Conservation (phyloP, 2,113 vertebrate genomes). For the Oryzias celebensis region DNA sequence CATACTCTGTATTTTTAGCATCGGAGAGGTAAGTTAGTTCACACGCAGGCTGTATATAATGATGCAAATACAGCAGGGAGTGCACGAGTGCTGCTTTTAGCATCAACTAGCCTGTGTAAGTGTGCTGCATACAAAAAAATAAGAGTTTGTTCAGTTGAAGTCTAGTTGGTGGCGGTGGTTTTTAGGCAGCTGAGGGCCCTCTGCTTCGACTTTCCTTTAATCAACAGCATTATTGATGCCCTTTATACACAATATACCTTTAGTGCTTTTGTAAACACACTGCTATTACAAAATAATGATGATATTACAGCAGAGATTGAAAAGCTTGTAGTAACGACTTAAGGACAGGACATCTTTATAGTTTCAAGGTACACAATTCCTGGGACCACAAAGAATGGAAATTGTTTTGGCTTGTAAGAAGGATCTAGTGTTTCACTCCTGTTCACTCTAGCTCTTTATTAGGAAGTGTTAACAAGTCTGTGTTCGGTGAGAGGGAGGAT, state of each 20-base stretch:
- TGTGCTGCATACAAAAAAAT: background rate
- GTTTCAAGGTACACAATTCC: conserved; percentile 14
- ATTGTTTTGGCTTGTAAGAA: conserved; percentile 43
- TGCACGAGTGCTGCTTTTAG: conserved; percentile 26
- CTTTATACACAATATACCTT: background rate
- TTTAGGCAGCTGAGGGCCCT: background rate
- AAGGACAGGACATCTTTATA: conserved; percentile 17
- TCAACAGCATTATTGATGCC: background rate
- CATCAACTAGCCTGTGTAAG: conserved; percentile 15
- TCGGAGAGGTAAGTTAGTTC: conserved; percentile 28
- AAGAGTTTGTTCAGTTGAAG: background rate
- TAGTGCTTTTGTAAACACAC: background rate
- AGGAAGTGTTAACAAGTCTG: conserved; percentile 67
- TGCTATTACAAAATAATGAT: conserved; percentile 9
- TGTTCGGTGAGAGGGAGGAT: conserved; percentile 59
- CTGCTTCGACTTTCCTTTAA: background rate
- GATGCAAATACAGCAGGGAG: conserved; percentile 29
- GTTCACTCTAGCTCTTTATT: conserved; percentile 66
- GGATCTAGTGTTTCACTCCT: conserved; percentile 46
- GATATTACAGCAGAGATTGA: background rate
- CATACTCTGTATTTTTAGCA: conserved; percentile 34
- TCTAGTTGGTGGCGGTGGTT: conserved; percentile 8
- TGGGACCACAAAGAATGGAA: conserved; percentile 35
- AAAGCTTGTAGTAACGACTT: conserved; percentile 20
- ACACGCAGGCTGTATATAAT: conserved; percentile 34